Percentiles rank a stretch among this genome's conserved stretches.
Conservation (phyloP, 2,113 vertebrate species). For the Deroptyus accipitrinus region DNA sequence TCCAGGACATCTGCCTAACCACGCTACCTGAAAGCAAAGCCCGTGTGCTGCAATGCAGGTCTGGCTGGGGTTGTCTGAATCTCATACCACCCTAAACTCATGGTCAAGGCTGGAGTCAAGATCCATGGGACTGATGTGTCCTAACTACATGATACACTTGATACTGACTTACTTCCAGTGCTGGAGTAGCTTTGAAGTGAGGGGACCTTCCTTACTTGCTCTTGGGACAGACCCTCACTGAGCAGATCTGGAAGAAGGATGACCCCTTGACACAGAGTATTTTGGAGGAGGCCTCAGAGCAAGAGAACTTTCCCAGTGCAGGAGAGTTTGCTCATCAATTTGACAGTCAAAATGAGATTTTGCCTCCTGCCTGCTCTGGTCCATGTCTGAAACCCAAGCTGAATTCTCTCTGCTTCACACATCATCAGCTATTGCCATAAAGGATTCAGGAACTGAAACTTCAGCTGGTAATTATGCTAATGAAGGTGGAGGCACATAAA, state of each 20-base stretch:
- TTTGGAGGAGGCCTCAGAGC: background rate
- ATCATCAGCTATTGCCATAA: background rate
- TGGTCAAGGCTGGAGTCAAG: background rate
- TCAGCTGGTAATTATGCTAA: slow-evolving; percentile 20
- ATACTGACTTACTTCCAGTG: background rate
- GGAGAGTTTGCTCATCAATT: background rate
- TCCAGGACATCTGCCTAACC: background rate
- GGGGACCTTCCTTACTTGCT: background rate
- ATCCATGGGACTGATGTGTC: background rate
- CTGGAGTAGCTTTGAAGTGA: background rate
- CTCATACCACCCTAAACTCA: background rate
- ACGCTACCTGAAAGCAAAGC: background rate
- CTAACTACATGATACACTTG: background rate
- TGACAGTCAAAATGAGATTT: background rate
- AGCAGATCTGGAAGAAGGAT: background rate
- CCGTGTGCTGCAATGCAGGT: background rate
- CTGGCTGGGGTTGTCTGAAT: background rate
- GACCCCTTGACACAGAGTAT: background rate
- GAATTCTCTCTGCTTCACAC: background rate
- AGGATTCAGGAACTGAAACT: slow-evolving; percentile 1
- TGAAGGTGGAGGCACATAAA: slow-evolving; percentile 6
- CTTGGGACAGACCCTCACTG: background rate
- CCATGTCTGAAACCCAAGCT: background rate
- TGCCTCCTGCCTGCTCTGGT: background rate
- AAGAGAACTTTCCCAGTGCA: background rate